Conservation (phyloP, 2,888 invertebrate species). For the Alloscopus bannaensis region DNA sequence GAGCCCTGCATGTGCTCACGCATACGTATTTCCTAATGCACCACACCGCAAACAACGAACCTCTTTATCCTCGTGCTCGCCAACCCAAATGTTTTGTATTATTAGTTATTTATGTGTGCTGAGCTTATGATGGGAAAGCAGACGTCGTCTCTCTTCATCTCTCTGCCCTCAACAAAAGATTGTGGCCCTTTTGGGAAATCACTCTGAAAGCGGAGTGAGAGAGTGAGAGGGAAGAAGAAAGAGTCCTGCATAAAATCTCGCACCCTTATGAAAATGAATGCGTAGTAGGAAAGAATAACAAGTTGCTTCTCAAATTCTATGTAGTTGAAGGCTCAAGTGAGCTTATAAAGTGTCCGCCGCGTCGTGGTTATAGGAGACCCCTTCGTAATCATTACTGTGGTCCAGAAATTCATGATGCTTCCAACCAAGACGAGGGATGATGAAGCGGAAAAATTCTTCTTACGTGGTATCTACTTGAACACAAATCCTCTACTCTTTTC, state of each 20-base stretch:
- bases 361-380: slow-evolving; percentile 35
- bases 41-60: slow-evolving; percentile 34
- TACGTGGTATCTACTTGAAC: slow-evolving; percentile 46
- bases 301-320: slow-evolving; percentile 44
- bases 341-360: slow-evolving; percentile 38
- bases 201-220: slow-evolving; percentile 20
- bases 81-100: slow-evolving; percentile 48
- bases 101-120: slow-evolving; percentile 48
- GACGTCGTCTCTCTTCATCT: slow-evolving; percentile 58
- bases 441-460: slow-evolving; percentile 62
- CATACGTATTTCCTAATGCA: slow-evolving; percentile 7
- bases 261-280: slow-evolving; percentile 10
- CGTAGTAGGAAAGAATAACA: slow-evolving; percentile 36
- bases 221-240: slow-evolving; percentile 4
- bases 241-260: slow-evolving; percentile 10
- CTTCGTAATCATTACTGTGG: slow-evolving; percentile 43
- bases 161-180: slow-evolving; percentile 57
- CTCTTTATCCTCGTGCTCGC: slow-evolving; percentile 58
- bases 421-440: slow-evolving; percentile 37
- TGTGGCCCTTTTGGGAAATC: slow-evolving; percentile 60
- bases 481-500: slow-evolving; percentile 46
- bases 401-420: slow-evolving; percentile 46
- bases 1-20: slow-evolving; percentile 44
- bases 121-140: slow-evolving; percentile 53
- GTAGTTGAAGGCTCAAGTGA: not conserved